These are phyloP conservation scores for Eumaeus atala DNA, from an alignment of 1,140 invertebrate species.

Conservation along the genomic window DNA sequence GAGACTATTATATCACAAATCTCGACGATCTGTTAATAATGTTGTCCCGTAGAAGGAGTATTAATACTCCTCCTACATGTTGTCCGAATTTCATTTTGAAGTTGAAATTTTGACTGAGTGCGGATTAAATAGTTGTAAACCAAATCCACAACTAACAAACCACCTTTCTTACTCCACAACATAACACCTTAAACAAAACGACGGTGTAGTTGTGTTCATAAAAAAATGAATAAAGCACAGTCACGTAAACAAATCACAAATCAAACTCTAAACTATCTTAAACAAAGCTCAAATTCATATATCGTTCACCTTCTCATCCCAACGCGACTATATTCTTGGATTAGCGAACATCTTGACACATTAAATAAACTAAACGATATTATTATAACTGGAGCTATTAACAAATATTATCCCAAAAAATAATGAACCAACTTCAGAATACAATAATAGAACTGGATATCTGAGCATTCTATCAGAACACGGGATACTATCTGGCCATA, in stretches of 20 bases:
- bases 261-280: no score
- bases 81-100: conserved; percentile 15
- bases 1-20: conserved; percentile 22
- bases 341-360: conserved; percentile 12
- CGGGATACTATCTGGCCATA: conserved; percentile 18
- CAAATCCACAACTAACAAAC: conserved; percentile 21
- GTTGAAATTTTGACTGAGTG: no score
- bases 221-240: conserved; percentile 15
- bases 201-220: conserved; percentile 25
- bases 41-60: no score
- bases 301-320: conserved; percentile 26
- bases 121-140: conserved; percentile 16
- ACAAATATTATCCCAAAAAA: conserved; percentile 12
- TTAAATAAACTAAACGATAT: conserved; percentile 16
- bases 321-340: conserved; percentile 23
- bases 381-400: conserved; percentile 19
- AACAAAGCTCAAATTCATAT: no score
- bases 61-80: no score
- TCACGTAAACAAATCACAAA: conserved; percentile 24
- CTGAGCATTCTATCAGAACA: conserved; percentile 12
- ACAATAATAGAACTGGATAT: conserved; percentile 19
- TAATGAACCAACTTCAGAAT: conserved; percentile 12
- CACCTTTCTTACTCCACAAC: conserved; percentile 16
- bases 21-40: conserved; percentile 22
- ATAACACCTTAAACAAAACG: conserved; percentile 23